Evolutionary conservation across 2,888 invertebrate genomes (phyloP).

Genomic region (Folsomia manolachei): DNA sequence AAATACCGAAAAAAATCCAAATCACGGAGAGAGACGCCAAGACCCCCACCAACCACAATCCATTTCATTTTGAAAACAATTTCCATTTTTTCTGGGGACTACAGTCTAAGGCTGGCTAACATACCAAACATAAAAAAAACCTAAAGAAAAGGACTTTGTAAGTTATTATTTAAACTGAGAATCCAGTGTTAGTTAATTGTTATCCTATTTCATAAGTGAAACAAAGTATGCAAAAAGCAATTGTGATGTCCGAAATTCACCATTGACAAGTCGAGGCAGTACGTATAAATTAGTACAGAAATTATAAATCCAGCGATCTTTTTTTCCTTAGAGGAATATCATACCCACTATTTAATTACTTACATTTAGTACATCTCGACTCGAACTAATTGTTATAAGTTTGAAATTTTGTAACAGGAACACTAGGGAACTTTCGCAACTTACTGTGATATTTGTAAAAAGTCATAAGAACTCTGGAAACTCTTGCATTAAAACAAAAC

Average conservation of each 20-base stretch:
- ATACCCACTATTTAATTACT: background rate
- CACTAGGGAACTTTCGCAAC: slow-evolving; percentile 46
- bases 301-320: background rate
- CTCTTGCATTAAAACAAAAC: slow-evolving; percentile 3
- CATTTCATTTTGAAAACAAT: background rate
- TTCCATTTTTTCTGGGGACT: background rate
- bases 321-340: too few species aligned
- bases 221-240: background rate
- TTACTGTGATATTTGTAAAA: slow-evolving; percentile 48
- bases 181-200: background rate
- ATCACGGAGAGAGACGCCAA: background rate
- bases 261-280: background rate
- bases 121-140: background rate
- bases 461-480: slow-evolving; percentile 44
- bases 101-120: too few species aligned
- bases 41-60: background rate
- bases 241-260: background rate
- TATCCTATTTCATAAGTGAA: background rate
- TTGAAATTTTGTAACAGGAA: slow-evolving; percentile 28
- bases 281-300: background rate
- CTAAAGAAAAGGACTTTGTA: background rate
- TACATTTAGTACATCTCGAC: background rate
- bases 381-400: background rate
- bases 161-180: too few species aligned
- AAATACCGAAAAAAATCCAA: too few species aligned